A percentile compares a stretch with the other conserved stretches of the same genome.
Conservation (phyloP, 2,888 invertebrate genomes). For the Macropis europaea region DNA sequence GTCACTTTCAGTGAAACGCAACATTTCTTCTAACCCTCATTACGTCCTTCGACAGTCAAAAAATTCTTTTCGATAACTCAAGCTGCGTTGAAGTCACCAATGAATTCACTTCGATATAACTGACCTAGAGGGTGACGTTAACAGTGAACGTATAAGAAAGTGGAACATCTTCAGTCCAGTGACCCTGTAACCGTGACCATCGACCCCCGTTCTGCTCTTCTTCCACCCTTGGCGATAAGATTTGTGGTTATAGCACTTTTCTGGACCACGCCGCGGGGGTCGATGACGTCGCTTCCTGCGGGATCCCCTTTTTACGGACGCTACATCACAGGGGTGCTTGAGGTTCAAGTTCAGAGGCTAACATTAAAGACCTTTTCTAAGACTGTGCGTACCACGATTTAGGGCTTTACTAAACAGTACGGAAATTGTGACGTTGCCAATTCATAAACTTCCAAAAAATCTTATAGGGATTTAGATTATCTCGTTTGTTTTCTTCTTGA, state of each 20-base stretch:
- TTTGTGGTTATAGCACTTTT: constrained; percentile 76
- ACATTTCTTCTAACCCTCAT: not conserved
- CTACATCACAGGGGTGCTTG: constrained; percentile 1
- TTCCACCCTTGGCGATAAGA: constrained; percentile 68
- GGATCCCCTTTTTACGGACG: constrained; percentile 25
- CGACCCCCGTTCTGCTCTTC: constrained; percentile 60
- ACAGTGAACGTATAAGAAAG: constrained; percentile 49
- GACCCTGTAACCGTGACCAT: constrained; percentile 61
- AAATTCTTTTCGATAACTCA: not conserved
- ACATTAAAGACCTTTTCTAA: not conserved
- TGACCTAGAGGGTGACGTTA: constrained; percentile 47
- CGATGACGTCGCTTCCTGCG: constrained; percentile 50
- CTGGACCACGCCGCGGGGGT: constrained; percentile 62
- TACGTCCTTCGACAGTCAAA: not conserved
- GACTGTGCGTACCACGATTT: too few species aligned
- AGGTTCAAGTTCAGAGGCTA: constrained; percentile 10
- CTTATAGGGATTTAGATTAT: too few species aligned
- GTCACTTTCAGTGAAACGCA: not conserved
- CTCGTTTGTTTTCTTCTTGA: too few species aligned
- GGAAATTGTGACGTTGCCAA: too few species aligned
- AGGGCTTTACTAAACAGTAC: too few species aligned
- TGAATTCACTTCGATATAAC: constrained; percentile 7
- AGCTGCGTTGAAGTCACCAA: not conserved
- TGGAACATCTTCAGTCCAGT: constrained; percentile 47
- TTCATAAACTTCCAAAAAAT: too few species aligned